Conservation (phyloP, 2,888 invertebrate genomes). For the Lysandra bellargus region DNA sequence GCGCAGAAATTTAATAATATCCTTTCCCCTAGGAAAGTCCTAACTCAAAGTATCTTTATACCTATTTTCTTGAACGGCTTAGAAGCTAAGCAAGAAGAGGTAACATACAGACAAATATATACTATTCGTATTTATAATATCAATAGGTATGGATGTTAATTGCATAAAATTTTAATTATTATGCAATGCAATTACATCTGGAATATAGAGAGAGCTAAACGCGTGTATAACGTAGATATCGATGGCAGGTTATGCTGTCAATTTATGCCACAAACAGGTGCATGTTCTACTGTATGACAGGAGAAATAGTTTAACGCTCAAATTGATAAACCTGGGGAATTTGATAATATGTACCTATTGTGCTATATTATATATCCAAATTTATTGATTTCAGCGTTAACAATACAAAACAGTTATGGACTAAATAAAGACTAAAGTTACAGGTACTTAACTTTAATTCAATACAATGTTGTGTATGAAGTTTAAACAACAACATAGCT, state of each 20-base stretch:
- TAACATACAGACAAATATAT: not conserved
- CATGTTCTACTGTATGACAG: not conserved
- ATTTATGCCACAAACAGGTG: not conserved
- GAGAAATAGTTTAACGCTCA: not conserved
- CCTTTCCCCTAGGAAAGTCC: no score
- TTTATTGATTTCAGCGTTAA: no score
- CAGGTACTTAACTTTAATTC: no score
- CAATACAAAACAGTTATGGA: no score
- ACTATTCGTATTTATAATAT: not conserved
- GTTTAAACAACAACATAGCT: not conserved
- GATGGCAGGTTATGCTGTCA: not conserved
- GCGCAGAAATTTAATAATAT: no score
- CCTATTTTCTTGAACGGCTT: no score
- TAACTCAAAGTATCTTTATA: no score
- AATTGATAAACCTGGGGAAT: not conserved
- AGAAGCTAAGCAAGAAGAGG: no score
- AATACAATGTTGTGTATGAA: no score
- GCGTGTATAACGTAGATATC: not conserved
- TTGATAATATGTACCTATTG: not conserved
- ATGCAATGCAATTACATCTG: not conserved
- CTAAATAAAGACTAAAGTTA: no score
- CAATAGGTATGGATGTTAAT: not conserved
- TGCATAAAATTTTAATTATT: not conserved
- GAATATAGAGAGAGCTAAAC: not conserved
- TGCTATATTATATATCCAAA: not conserved